phyloP scores from a whole-genome alignment of 2,113 vertebrate species.

The Python bivittatus region DNA sequence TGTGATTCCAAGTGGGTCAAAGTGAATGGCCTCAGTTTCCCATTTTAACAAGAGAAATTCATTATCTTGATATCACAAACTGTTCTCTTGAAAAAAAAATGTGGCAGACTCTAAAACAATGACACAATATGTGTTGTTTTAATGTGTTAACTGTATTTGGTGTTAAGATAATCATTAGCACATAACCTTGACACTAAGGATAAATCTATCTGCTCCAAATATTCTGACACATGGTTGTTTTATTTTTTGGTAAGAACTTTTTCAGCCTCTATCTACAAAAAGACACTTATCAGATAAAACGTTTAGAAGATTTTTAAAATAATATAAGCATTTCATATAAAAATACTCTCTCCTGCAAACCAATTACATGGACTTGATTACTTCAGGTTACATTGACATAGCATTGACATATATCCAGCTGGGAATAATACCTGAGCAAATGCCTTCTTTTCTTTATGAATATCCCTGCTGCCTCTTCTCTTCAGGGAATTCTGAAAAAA shows the following conservation, averaged over 20 bases:
- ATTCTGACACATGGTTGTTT: conserved; percentile 49
- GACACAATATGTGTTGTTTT: accelerated
- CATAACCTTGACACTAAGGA: conserved; percentile 10
- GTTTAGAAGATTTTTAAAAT: conserved; percentile 39
- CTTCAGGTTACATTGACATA: neutral
- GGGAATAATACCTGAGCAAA: conserved; percentile 82
- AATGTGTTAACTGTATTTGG: neutral
- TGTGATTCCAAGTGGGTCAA: accelerated
- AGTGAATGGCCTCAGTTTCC: neutral
- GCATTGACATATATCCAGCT: neutral
- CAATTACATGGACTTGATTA: conserved; percentile 15
- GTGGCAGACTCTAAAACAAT: accelerated
- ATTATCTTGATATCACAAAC: neutral
- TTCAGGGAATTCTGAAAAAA: conserved; percentile 86
- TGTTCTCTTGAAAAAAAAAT: neutral
- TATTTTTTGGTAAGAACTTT: conserved; percentile 40
- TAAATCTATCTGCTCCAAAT: conserved; percentile 29
- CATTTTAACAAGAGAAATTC: neutral
- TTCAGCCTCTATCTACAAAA: neutral
- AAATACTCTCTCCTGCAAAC: neutral
- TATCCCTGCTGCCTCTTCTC: conserved; percentile 91
- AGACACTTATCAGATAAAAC: neutral
- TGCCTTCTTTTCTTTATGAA: conserved; percentile 92
- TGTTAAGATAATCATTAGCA: conserved; percentile 43
- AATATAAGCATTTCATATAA: conserved; percentile 31